Base-by-base conservation (phyloP, 2,113 vertebrate species). In the Melanostigma gelatinosum region DNA sequence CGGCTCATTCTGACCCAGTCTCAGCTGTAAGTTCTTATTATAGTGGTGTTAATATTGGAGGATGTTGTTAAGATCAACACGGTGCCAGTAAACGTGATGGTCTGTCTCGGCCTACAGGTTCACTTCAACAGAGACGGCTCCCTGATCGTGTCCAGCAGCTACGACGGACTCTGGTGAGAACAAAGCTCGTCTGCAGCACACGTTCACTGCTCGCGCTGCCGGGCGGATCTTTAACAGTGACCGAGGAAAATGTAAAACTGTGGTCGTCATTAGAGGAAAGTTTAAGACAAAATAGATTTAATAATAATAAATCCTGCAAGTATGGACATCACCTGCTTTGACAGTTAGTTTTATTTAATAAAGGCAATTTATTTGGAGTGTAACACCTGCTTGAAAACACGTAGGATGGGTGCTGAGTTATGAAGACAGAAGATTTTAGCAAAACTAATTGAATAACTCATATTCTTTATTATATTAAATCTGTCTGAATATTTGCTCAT, bases 71-170 rank as follows among this genome's bases (percentile, higher is more conserved):
- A 27, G 4, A 10, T 57, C 2, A 57, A 50, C 13, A 15, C 4
- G 0, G 54, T 5, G 4, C 0, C 55, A 40, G 6, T 24, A 4
- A 69, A 10, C 1, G 18, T 40, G 12, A 50, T 3, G 20, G 9
- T 73, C 1, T 58, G 18, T 84, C 40, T 82, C 27, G 13, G 15
- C 4, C 57, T 80, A 0, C 92, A 99, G 98, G 98, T 99, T 79
- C 98, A 99, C 88, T 99, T 99, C 89, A 99, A 99, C 88, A 97
- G 98, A 65, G 98, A 99, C 15, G 98, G 98, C 48, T 99, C 98
- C 36, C 94, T 99, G 92, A 99, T 99, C 4, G 98, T 99, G 70
- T 99, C 98, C 64, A 99, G 98, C 84, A 99, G 98, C 93, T 99
- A 99, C 5, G 98, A 99, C 34, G 98, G 98, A 5, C 97, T 99